Evolutionary conservation across 37 sponge, comb jelly and placozoan genomes (phyloP).

Genomic region (Chondrosia reniformis): DNA sequence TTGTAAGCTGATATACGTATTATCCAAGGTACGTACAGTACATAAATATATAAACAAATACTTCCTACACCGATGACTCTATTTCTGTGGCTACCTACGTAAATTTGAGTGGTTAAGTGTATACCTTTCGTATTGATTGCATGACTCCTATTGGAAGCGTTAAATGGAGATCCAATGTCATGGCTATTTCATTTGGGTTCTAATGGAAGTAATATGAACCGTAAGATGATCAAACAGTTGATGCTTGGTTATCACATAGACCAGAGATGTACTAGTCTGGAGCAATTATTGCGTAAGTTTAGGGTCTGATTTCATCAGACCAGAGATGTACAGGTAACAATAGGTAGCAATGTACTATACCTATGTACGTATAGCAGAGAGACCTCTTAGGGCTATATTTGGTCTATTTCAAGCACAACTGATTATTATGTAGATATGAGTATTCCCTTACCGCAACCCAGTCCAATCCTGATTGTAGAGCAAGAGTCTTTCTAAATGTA

Average conservation of each 20-base stretch:
- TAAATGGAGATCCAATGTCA: slow-evolving; percentile 75
- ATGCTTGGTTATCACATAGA: background rate
- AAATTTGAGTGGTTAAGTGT: no score
- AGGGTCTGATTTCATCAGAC: background rate
- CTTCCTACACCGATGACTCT: no score
- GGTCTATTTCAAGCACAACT: no score
- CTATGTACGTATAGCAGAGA: no score
- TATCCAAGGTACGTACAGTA: no score
- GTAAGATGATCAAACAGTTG: background rate
- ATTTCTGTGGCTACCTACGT: no score
- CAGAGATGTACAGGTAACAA: no score
- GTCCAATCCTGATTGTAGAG: slow-evolving; percentile 67
- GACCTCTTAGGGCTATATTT: no score
- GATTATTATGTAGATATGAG: background rate
- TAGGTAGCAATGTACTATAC: no score
- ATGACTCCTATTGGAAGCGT: slow-evolving; percentile 56
- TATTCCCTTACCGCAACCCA: slow-evolving; percentile 38
- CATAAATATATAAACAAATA: no score
- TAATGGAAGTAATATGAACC: background rate
- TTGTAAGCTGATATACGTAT: no score
- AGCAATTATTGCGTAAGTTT: background rate
- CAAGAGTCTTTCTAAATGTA: slow-evolving; percentile 44
- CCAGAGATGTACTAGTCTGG: no score
- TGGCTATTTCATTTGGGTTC: slow-evolving; percentile 61
- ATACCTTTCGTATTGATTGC: slow-evolving; percentile 43